Percentiles rank a stretch among this genome's conserved stretches.
Conservation (phyloP, 2,797 vertebrate genomes). For the Carcharodon carcharias region DNA sequence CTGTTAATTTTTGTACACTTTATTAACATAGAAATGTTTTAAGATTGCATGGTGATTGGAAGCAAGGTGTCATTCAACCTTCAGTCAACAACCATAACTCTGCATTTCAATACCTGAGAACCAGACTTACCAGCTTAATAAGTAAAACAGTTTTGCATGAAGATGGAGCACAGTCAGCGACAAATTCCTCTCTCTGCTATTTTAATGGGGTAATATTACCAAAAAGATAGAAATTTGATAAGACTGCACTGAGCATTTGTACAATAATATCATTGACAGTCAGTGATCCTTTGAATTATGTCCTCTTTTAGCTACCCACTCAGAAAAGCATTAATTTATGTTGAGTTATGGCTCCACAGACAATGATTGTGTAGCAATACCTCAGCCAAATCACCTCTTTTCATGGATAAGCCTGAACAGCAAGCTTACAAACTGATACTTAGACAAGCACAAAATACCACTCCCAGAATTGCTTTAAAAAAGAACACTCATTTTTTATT, state of each 20-base stretch:
- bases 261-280: not conserved
- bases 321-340: not conserved
- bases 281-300: not conserved
- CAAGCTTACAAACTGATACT: not conserved
- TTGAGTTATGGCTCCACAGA: not conserved
- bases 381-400: not conserved
- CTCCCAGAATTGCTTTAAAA: not conserved
- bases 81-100: not conserved
- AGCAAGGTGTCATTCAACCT: constrained; percentile 13
- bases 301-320: not conserved
- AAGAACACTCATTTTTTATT: not conserved
- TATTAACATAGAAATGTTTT: constrained; percentile 36
- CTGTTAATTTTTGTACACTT: constrained; percentile 53
- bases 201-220: not conserved
- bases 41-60: constrained; percentile 9
- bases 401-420: not conserved
- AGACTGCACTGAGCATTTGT: not conserved
- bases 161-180: not conserved
- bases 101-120: not conserved
- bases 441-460: not conserved
- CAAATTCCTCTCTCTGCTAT: not conserved
- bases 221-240: not conserved
- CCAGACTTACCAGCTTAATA: not conserved
- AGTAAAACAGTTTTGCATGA: not conserved
- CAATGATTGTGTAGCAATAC: not conserved